A percentile compares a stretch with the other conserved stretches of the same genome.
These are phyloP conservation scores for Anguilla japonica DNA, from an alignment of 2,113 vertebrate species.

Conservation along the genomic window DNA sequence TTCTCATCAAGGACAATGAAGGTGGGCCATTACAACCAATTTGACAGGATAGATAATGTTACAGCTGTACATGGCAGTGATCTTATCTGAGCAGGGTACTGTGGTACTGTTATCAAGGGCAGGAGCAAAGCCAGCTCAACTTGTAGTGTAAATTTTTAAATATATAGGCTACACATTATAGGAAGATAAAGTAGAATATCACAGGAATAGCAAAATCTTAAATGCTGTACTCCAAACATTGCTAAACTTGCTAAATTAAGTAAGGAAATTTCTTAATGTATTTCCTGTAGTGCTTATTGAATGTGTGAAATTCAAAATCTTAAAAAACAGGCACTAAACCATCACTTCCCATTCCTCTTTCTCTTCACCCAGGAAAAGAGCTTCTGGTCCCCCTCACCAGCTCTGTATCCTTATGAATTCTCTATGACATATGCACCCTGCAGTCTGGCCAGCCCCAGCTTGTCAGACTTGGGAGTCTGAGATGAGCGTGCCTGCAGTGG, in stretches of 20 bases:
- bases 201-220: too few species aligned
- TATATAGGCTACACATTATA: too few species aligned
- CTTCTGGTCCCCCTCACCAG: conserved; percentile 89
- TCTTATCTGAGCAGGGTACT: too few species aligned
- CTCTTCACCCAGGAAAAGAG: conserved; percentile 78
- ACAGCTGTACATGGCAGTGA: neutral
- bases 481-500: neutral
- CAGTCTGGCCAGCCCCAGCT: neutral
- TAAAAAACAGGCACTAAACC: neutral
- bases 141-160: too few species aligned
- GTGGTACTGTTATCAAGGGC: too few species aligned
- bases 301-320: too few species aligned
- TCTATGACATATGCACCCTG: neutral
- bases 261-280: too few species aligned
- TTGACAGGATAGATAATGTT: neutral
- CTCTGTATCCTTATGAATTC: conserved; percentile 84
- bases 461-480: neutral
- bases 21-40: conserved; percentile 59
- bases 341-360: conserved; percentile 10
- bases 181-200: too few species aligned
- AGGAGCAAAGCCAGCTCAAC: too few species aligned
- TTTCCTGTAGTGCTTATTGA: too few species aligned
- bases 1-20: conserved; percentile 82
- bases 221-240: too few species aligned
- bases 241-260: too few species aligned